These are phyloP conservation scores for Sesia apiformis DNA, from an alignment of 2,888 invertebrate species.

Conservation along the genomic window DNA sequence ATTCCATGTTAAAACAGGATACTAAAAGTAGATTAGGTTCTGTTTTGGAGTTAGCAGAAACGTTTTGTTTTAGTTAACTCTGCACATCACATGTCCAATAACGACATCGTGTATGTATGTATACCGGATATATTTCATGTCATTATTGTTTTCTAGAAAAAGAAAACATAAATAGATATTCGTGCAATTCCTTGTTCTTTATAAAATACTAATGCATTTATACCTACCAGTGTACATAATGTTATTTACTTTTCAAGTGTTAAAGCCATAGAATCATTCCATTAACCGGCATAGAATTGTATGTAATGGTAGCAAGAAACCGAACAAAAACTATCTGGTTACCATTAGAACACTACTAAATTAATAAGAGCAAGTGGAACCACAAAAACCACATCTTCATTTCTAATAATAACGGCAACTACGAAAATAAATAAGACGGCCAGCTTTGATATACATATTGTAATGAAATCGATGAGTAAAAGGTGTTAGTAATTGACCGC, in stretches of 20 bases:
- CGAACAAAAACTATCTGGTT: conserved; percentile 40
- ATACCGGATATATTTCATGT: too few relatives aligned
- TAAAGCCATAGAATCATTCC: background rate
- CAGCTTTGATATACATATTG: conserved; percentile 42
- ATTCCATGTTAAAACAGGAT: too few relatives aligned
- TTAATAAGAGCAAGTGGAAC: conserved; percentile 39
- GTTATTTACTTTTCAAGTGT: background rate
- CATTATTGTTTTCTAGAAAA: too few relatives aligned
- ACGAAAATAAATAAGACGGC: conserved; percentile 51
- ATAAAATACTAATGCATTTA: too few relatives aligned
- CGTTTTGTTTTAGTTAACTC: too few relatives aligned
- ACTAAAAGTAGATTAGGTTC: too few relatives aligned
- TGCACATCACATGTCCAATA: too few relatives aligned
- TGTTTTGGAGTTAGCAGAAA: too few relatives aligned
- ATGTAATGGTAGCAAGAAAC: conserved; percentile 31
- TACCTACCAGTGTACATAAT: background rate
- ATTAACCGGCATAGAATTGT: conserved; percentile 21
- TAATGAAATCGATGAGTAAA: conserved; percentile 43
- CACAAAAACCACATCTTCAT: conserved; percentile 59
- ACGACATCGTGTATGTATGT: too few relatives aligned
- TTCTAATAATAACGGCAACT: conserved; percentile 49
- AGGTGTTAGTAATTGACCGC: conserved; percentile 14
- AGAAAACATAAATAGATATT: too few relatives aligned
- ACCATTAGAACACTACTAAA: conserved; percentile 44
- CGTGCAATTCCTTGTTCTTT: too few relatives aligned